These are phyloP conservation scores for Hiodon tergisus DNA, from an alignment of 2,113 vertebrate species.

Conservation along the genomic window DNA sequence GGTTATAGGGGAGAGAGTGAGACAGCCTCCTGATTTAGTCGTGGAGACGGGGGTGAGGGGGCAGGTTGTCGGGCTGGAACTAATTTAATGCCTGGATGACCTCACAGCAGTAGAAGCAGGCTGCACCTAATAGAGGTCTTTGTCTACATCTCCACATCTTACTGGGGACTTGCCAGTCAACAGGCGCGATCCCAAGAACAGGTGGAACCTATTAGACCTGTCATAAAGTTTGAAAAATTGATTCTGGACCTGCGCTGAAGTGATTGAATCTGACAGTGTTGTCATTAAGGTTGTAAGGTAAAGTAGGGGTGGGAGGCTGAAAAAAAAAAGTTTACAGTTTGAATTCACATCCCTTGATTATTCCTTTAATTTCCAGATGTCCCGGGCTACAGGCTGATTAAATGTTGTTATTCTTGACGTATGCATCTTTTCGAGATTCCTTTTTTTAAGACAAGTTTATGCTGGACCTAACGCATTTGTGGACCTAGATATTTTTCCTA, in stretches of 20 bases:
- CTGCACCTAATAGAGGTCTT: slow-evolving; percentile 83
- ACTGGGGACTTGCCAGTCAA: slow-evolving; percentile 81
- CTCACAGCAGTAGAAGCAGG: slow-evolving; percentile 80
- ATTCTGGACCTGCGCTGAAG: slow-evolving; percentile 74
- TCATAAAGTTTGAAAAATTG: slow-evolving; percentile 99
- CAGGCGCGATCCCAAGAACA: slow-evolving; percentile 75
- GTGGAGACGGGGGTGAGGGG: slow-evolving; percentile 30
- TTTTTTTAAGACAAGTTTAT: neutral
- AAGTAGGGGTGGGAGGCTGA: slow-evolving; percentile 38
- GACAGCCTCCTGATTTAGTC: neutral
- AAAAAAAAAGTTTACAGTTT: slow-evolving; percentile 65
- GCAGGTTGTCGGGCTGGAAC: slow-evolving; percentile 77
- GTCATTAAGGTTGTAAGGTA: slow-evolving; percentile 84
- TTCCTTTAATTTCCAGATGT: slow-evolving; percentile 86
- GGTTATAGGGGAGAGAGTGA: neutral
- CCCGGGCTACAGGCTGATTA: slow-evolving; percentile 65
- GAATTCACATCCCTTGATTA: slow-evolving; percentile 79
- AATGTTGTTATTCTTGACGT: slow-evolving; percentile 52
- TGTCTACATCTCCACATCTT: slow-evolving; percentile 82
- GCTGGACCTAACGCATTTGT: neutral
- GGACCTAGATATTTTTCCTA: neutral
- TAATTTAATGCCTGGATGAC: slow-evolving; percentile 94
- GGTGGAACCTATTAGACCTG: slow-evolving; percentile 96
- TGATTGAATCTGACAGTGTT: slow-evolving; percentile 97
- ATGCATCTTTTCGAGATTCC: slow-evolving; percentile 21